Conservation (phyloP, 2,888 invertebrate genomes). For the Allolobophora icterica region DNA sequence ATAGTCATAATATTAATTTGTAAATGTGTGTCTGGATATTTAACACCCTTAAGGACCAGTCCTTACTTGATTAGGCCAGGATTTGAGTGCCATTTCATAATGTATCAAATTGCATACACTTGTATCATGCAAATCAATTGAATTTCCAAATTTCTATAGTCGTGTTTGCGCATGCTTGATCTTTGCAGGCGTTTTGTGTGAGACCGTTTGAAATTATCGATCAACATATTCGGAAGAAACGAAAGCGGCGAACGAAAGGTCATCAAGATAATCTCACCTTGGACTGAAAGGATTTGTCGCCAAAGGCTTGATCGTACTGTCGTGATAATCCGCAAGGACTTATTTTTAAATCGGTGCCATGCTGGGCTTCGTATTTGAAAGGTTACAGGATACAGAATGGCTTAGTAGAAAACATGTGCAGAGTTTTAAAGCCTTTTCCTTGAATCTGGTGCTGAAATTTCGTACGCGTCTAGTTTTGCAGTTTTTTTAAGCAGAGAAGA, state of each 20-base stretch:
- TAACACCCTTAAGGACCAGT: background rate
- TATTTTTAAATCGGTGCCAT: background rate
- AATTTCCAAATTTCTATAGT: background rate
- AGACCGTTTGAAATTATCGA: slow-evolving; percentile 57
- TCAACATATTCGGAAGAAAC: slow-evolving; percentile 41
- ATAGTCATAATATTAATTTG: background rate
- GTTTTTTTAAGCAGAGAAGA: slow-evolving; percentile 11
- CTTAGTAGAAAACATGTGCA: background rate
- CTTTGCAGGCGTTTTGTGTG: slow-evolving; percentile 60
- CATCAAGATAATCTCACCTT: background rate
- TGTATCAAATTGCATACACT: no score
- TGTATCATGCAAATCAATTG: background rate
- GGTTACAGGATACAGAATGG: slow-evolving; percentile 8
- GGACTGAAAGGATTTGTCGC: background rate
- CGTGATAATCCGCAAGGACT: slow-evolving; percentile 5
- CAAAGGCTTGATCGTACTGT: background rate
- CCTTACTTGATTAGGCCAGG: background rate
- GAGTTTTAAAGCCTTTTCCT: background rate
- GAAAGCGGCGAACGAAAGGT: slow-evolving; percentile 29
- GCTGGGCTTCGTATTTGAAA: background rate
- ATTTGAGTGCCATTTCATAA: background rate
- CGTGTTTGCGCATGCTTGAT: background rate
- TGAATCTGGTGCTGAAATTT: slow-evolving; percentile 29
- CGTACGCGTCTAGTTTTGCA: slow-evolving; percentile 18
- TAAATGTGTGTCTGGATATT: background rate